phyloP scores from a whole-genome alignment of 1,140 invertebrate species.

The Aphaenogaster rudis region DNA sequence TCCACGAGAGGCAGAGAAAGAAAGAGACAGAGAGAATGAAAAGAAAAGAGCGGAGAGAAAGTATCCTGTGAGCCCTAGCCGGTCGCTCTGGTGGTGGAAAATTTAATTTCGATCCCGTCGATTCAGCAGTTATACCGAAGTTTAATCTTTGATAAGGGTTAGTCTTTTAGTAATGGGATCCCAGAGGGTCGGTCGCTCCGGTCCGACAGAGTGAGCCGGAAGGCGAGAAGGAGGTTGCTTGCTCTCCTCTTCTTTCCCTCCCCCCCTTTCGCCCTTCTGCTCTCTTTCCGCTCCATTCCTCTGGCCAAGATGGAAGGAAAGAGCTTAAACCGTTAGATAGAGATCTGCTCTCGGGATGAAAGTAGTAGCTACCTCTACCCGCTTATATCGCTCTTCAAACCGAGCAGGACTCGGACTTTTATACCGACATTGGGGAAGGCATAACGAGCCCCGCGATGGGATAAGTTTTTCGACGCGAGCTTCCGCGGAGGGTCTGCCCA shows the following conservation, averaged over 20 bases:
- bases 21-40: conserved; percentile 69
- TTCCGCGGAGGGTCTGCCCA: conserved; percentile 64
- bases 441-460: conserved; percentile 86
- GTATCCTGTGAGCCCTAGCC: conserved; percentile 75
- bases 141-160: conserved; percentile 89
- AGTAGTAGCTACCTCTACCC: conserved; percentile 85
- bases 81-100: conserved; percentile 82
- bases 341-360: conserved; percentile 86
- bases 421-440: conserved; percentile 80
- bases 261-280: conserved; percentile 9
- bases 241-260: conserved; percentile 44
- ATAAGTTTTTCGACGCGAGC: conserved; percentile 85
- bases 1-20: conserved; percentile 53
- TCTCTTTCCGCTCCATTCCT: conserved; percentile 63
- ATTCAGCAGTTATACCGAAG: conserved; percentile 88
- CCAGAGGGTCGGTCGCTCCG: conserved; percentile 78
- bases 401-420: conserved; percentile 82
- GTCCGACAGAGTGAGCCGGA: conserved; percentile 63
- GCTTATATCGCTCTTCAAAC: conserved; percentile 82
- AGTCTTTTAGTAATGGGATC: conserved; percentile 88
- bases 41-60: conserved; percentile 69
- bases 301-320: conserved; percentile 70
- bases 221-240: conserved; percentile 23
- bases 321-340: conserved; percentile 87
- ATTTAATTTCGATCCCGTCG: conserved; percentile 89